phyloP scores from a whole-genome alignment of 2,113 vertebrate species.

The Mobula hypostoma region DNA sequence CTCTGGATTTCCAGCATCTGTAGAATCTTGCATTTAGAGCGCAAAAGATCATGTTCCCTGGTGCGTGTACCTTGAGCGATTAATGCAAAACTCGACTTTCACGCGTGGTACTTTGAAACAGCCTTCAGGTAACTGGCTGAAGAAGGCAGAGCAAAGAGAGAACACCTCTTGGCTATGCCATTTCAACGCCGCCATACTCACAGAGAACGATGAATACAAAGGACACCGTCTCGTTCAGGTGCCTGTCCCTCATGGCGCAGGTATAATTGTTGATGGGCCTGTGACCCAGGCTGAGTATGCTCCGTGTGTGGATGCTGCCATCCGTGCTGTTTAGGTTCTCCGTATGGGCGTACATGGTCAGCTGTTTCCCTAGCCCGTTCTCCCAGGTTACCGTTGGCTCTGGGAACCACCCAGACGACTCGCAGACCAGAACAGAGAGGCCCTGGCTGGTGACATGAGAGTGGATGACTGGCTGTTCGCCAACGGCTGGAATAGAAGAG shows the following conservation, averaged over 20 bases:
- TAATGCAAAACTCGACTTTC: not conserved
- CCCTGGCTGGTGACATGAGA: not conserved
- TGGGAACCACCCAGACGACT: not conserved
- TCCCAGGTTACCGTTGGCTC: not conserved
- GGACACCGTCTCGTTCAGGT: not conserved
- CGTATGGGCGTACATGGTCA: not conserved
- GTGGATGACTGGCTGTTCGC: not conserved
- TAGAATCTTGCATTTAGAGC: too few species aligned
- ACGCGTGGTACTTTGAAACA: not conserved
- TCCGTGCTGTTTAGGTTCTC: not conserved
- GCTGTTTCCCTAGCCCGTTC: not conserved
- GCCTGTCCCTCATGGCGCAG: not conserved
- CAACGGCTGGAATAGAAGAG: not conserved
- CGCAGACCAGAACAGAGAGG: not conserved
- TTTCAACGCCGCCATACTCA: not conserved
- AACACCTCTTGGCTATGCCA: not conserved
- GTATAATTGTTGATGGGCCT: not conserved
- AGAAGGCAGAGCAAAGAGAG: not conserved
- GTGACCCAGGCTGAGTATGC: not conserved
- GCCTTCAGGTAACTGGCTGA: not conserved
- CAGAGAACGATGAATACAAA: not conserved
- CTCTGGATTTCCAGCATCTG: too few species aligned
- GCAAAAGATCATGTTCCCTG: not conserved
- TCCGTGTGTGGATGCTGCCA: not conserved
- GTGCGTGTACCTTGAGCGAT: not conserved